Conservation (phyloP, 2,113 vertebrate species). For the Tylochromis polylepis region DNA sequence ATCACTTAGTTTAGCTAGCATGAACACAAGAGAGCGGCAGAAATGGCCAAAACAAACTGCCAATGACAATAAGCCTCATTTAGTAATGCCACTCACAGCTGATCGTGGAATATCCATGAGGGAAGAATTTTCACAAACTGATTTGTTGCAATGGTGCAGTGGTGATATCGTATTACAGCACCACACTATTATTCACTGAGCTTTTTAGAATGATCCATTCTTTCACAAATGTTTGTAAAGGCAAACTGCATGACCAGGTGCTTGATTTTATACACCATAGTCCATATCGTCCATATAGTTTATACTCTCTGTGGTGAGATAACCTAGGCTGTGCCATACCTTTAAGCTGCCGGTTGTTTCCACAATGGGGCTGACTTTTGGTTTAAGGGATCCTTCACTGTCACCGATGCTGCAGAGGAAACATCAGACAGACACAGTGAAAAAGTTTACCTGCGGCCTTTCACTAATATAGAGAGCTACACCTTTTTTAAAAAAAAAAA, state of each 20-base stretch:
- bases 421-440: not conserved
- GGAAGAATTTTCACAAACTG: not conserved
- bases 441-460: not conserved
- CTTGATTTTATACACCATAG: not conserved
- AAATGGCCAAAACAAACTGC: not conserved
- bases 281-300: not conserved
- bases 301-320: not conserved
- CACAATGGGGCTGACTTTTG: constrained; percentile 70
- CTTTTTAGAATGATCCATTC: not conserved
- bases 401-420: constrained; percentile 71
- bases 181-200: not conserved
- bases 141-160: not conserved
- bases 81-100: not conserved
- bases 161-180: not conserved
- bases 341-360: constrained; percentile 70
- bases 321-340: constrained; percentile 58
- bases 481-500: not conserved
- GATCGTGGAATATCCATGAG: not conserved
- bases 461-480: not conserved
- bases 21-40: not conserved
- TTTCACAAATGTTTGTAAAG: not conserved
- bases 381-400: constrained; percentile 66
- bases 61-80: not conserved
- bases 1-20: not conserved
- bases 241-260: not conserved